These are phyloP conservation scores for Hiodon tergisus DNA, from an alignment of 2,113 vertebrate species.

Conservation along the genomic window DNA sequence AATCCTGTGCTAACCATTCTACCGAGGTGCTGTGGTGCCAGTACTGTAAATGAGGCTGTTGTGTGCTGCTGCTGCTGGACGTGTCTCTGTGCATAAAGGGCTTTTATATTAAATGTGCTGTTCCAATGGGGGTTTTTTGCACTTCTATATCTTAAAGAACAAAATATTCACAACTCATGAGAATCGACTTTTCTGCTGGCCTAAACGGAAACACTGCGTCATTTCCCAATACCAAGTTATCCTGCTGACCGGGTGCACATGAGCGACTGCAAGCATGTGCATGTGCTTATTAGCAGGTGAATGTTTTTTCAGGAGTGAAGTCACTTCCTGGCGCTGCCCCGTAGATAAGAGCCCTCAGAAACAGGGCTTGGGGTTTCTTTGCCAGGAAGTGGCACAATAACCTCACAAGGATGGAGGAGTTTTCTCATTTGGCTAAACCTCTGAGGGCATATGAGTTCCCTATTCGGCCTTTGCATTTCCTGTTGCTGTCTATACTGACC, in stretches of 20 bases:
- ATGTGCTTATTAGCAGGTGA: slow-evolving; percentile 9
- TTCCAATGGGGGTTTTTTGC: too few species aligned
- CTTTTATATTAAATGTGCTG: too few species aligned
- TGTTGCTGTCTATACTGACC: slow-evolving; percentile 26
- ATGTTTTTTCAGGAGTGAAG: slow-evolving; percentile 43
- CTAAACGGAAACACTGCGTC: too few species aligned
- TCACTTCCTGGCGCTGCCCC: slow-evolving; percentile 58
- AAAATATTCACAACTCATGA: too few species aligned
- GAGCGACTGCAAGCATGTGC: background rate
- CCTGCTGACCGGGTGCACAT: background rate
- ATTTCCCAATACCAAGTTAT: too few species aligned
- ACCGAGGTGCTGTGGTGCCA: too few species aligned
- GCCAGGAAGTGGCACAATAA: slow-evolving; percentile 61
- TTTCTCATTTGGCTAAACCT: slow-evolving; percentile 31
- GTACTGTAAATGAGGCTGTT: background rate
- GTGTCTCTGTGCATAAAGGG: background rate
- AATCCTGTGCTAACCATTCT: background rate
- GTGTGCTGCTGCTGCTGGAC: background rate
- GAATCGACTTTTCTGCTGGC: too few species aligned
- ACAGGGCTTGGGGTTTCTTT: slow-evolving; percentile 39
- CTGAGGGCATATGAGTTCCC: slow-evolving; percentile 25
- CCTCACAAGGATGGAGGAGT: slow-evolving; percentile 36
- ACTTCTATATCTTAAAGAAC: too few species aligned
- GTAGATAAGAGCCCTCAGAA: slow-evolving; percentile 45
- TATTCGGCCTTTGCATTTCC: slow-evolving; percentile 36